A percentile compares a stretch with the other conserved stretches of the same genome.
These are phyloP conservation scores for Drosophila aff. DNA, from an alignment of 1,140 invertebrate species.

Conservation along the genomic window DNA sequence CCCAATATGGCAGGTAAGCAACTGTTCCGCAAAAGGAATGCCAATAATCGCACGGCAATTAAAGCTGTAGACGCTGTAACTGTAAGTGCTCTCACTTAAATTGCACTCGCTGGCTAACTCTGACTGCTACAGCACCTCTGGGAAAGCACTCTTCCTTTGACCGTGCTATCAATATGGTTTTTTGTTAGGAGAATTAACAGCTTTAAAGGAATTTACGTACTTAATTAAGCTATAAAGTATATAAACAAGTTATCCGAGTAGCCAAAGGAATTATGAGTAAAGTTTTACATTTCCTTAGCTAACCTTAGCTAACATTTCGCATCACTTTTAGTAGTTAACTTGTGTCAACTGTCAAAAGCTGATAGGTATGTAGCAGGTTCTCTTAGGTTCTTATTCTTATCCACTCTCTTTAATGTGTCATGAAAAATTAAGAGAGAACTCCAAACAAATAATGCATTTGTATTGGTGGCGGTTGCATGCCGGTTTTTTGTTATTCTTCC, in stretches of 20 bases:
- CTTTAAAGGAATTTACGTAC: neutral
- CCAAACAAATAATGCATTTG: constrained; percentile 15
- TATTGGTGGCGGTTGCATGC: constrained; percentile 49
- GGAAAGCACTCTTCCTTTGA: constrained; percentile 17
- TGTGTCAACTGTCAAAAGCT: constrained; percentile 12
- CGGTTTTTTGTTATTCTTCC: constrained; percentile 41
- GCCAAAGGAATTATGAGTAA: neutral
- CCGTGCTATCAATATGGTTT: too few relatives aligned
- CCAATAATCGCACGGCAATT: constrained; percentile 7
- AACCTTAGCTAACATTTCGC: neutral
- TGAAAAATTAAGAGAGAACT: constrained; percentile 11
- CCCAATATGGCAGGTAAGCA: constrained; percentile 38
- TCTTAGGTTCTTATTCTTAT: neutral
- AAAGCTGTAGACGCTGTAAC: constrained; percentile 4
- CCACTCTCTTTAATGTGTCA: neutral
- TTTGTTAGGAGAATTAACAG: neutral
- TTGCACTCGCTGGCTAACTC: neutral
- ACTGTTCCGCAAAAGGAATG: constrained; percentile 30
- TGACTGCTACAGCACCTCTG: constrained; percentile 34
- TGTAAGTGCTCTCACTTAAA: constrained; percentile 13
- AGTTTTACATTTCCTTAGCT: neutral
- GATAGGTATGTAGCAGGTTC: neutral
- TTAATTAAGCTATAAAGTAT: too few relatives aligned
- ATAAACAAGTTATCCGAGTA: too few relatives aligned
- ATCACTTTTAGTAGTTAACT: neutral